These are phyloP conservation scores for Perccottus glenii DNA, from an alignment of 2,113 vertebrate species.

Conservation along the genomic window DNA sequence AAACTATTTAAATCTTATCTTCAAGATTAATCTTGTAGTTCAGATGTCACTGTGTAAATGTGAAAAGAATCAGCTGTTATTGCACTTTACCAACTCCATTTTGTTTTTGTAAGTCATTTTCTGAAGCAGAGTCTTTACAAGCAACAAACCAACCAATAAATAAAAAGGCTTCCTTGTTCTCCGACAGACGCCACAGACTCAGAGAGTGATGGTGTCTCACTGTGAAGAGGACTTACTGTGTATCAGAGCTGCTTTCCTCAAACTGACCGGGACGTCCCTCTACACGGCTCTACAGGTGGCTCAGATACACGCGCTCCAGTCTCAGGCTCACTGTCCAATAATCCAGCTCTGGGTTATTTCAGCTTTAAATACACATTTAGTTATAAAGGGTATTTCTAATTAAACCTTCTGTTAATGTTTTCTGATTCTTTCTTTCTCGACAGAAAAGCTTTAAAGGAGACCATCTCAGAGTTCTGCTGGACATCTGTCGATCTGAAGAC, in stretches of 20 bases:
- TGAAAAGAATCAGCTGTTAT: no score
- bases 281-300: slow-evolving; percentile 72
- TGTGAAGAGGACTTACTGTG: slow-evolving; percentile 76
- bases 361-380: slow-evolving; percentile 8
- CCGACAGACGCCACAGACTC: slow-evolving; percentile 9
- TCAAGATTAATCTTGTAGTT: no score
- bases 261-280: slow-evolving; percentile 70
- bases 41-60: no score
- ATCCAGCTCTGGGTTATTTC: no score
- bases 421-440: slow-evolving; percentile 12
- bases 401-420: background rate
- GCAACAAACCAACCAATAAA: background rate
- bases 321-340: no score
- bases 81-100: no score
- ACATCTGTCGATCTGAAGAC: slow-evolving; percentile 76
- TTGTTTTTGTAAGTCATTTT: no score
- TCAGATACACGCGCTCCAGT: background rate
- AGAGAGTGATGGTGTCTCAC: slow-evolving; percentile 74
- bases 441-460: slow-evolving; percentile 74
- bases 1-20: no score
- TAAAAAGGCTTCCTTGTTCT: background rate
- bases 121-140: no score
- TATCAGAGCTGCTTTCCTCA: slow-evolving; percentile 66
- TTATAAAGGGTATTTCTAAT: no score
- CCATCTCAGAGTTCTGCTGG: slow-evolving; percentile 68